These are phyloP conservation scores for Diadegma fenestrale DNA, from an alignment of 2,888 invertebrate species.

Conservation along the genomic window DNA sequence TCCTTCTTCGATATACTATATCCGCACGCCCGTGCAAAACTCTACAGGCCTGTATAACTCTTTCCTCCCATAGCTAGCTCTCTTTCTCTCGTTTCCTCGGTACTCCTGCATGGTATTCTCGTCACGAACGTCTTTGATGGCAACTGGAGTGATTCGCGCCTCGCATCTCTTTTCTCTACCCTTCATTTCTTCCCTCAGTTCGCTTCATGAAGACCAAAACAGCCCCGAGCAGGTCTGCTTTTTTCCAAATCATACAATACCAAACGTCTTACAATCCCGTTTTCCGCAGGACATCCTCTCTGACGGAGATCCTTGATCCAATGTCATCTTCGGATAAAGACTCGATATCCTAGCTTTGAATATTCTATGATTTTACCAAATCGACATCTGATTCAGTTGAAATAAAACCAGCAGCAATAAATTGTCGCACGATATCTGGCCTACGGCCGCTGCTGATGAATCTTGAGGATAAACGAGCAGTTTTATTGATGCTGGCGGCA, in stretches of 20 bases:
- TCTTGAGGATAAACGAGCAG: background rate
- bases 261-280: conserved; percentile 19
- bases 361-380: background rate
- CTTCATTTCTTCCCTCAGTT: conserved; percentile 33
- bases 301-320: conserved; percentile 58
- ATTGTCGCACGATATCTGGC: background rate
- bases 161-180: conserved; percentile 58
- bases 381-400: background rate
- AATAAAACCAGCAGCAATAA: no score
- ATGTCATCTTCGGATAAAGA: conserved; percentile 72
- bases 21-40: conserved; percentile 15
- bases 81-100: conserved; percentile 63
- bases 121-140: conserved; percentile 83
- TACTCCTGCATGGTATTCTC: conserved; percentile 75
- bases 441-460: background rate
- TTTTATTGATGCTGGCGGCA: background rate
- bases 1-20: conserved; percentile 36
- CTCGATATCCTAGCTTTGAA: conserved; percentile 41
- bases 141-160: conserved; percentile 80
- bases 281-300: conserved; percentile 65
- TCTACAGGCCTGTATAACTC: conserved; percentile 58
- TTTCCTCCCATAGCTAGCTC: conserved; percentile 76
- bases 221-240: conserved; percentile 34
- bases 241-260: conserved; percentile 16
- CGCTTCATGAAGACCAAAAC: conserved; percentile 32